Conservation (phyloP, 2,888 invertebrate genomes). For the Exephanes ischioxanthus region DNA sequence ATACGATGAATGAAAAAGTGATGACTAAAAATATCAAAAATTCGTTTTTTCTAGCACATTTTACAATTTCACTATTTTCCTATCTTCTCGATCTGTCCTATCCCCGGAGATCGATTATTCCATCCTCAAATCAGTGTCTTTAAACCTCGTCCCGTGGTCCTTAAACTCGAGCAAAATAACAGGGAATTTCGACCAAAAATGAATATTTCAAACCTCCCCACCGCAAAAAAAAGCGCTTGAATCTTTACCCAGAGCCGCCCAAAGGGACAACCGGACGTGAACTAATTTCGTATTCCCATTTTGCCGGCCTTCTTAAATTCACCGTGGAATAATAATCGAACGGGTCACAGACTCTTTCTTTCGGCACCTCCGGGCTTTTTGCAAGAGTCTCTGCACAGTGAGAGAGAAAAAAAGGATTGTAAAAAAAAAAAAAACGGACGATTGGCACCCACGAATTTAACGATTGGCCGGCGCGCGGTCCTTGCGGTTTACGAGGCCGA, state of each 20-base stretch:
- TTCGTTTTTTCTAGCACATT: neutral
- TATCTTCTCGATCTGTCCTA: neutral
- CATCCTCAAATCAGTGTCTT: neutral
- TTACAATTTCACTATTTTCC: neutral
- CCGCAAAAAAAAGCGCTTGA: slow-evolving; percentile 10
- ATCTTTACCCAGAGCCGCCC: neutral
- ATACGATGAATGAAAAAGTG: neutral
- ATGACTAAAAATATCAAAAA: neutral
- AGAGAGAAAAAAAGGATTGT: slow-evolving; percentile 27
- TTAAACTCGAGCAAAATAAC: slow-evolving; percentile 1
- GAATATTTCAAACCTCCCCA: neutral
- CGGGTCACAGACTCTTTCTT: slow-evolving; percentile 33
- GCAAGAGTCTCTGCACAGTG: slow-evolving; percentile 21
- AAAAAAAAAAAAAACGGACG: slow-evolving; percentile 23
- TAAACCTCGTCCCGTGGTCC: neutral
- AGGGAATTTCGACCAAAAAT: slow-evolving; percentile 10
- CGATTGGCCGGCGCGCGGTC: slow-evolving; percentile 70
- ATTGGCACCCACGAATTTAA: slow-evolving; percentile 73
- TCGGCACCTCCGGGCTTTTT: slow-evolving; percentile 47
- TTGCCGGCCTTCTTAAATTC: slow-evolving; percentile 25
- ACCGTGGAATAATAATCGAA: slow-evolving; percentile 51
- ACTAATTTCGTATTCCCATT: slow-evolving; percentile 57
- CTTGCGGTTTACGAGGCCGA: slow-evolving; percentile 73
- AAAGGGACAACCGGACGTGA: slow-evolving; percentile 36
- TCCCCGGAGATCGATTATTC: neutral